A percentile compares a stretch with the other conserved stretches of the same genome.
Evolutionary conservation across 2,797 vertebrate species (phyloP).

Genomic region (Phylloscopus collybita): DNA sequence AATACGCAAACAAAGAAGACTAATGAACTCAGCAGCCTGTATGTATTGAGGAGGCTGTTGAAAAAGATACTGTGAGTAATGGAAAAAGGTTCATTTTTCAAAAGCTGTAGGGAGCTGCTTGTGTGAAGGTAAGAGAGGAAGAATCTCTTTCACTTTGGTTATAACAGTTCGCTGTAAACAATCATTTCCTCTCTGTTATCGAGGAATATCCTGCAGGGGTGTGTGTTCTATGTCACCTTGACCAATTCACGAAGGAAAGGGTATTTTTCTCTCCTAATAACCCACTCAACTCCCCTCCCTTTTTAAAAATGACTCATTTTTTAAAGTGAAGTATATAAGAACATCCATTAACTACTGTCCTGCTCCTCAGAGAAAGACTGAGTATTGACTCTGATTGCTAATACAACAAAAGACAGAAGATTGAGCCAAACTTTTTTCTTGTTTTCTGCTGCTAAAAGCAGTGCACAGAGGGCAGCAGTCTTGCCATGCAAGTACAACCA

Average conservation of each 20-base stretch:
- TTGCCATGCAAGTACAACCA: not conserved
- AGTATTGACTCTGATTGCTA: not conserved
- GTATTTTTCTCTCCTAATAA: slow-evolving; percentile 3
- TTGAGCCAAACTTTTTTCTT: not conserved
- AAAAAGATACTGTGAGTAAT: slow-evolving; percentile 36
- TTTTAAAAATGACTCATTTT: not conserved
- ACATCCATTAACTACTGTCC: not conserved
- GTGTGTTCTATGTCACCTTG: slow-evolving; percentile 25
- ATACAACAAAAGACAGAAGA: not conserved
- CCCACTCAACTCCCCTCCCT: not conserved
- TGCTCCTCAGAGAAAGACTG: not conserved
- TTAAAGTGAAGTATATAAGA: not conserved
- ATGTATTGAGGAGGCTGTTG: not conserved
- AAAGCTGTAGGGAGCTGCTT: not conserved
- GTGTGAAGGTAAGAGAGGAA: not conserved
- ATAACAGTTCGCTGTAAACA: slow-evolving; percentile 4
- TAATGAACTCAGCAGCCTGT: slow-evolving; percentile 54
- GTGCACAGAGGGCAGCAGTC: not conserved
- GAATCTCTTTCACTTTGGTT: not conserved
- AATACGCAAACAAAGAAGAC: slow-evolving; percentile 51
- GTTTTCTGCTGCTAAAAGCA: not conserved
- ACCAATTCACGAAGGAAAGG: not conserved
- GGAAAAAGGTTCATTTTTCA: slow-evolving; percentile 48
- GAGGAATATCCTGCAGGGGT: not conserved
- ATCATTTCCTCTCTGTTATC: slow-evolving; percentile 5